Conservation (phyloP, 2,888 invertebrate species). For the Oithona nana region DNA sequence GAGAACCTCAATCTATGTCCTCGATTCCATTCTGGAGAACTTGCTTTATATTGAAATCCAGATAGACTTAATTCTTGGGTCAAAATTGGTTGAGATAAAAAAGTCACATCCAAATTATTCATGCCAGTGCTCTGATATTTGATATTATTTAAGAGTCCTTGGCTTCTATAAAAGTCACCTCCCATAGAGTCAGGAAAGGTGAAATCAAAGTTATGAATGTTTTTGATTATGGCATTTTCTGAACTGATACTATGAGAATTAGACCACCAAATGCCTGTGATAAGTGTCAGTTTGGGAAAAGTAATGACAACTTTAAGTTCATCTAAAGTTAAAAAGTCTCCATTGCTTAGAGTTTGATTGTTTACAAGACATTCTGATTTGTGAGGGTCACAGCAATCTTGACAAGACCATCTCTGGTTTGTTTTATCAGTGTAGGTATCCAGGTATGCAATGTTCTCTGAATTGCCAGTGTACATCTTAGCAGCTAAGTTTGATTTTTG, state of each 20-base stretch:
- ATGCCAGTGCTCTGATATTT: too few relatives aligned
- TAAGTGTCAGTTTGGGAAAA: neutral
- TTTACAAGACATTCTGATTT: too few relatives aligned
- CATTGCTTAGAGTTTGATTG: too few relatives aligned
- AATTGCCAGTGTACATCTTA: neutral
- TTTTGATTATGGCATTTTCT: neutral
- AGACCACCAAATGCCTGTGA: neutral
- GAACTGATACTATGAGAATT: neutral
- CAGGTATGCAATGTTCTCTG: neutral
- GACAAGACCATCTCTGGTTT: too few relatives aligned
- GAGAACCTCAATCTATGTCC: neutral
- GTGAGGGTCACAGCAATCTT: too few relatives aligned
- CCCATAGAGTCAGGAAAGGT: too few relatives aligned
- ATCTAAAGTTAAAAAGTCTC: too few relatives aligned
- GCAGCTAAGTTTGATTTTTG: neutral
- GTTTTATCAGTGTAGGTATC: neutral
- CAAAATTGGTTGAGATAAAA: neutral
- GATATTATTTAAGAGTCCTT: too few relatives aligned
- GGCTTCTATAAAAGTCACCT: too few relatives aligned
- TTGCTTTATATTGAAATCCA: neutral
- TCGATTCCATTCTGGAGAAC: too few relatives aligned
- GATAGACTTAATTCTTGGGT: neutral
- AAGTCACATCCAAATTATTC: neutral
- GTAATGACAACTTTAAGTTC: neutral
- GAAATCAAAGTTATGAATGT: neutral